Evolutionary conservation across 1,140 invertebrate species (phyloP), one percentile per base, ranked within the genome.

Genomic region (Popillia japonica): DNA sequence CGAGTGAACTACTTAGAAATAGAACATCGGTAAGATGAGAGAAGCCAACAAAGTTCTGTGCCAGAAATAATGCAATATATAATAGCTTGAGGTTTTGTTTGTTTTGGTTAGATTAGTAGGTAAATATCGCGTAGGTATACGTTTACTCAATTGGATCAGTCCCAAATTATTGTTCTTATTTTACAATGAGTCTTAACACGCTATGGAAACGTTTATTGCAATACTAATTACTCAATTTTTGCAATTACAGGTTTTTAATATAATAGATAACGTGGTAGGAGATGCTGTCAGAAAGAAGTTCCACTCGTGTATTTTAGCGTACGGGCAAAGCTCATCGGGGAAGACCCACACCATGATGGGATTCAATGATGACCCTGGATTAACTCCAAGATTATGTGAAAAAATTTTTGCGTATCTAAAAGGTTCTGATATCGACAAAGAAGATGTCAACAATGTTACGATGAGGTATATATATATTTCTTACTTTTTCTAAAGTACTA

Each of bases 311-410:
- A 88, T 93, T 22, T 88, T 95, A 80, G 93, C 93, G 6, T 95
- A 95, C 82, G 94, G 94, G n/a, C 93, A 94, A 85, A 94, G 93
- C 81, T 92, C 93, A 0, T 92, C 93, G 0, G 94, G 94, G 14
- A 95, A 95, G 85, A 95, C 94, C 0, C 92, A 92, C 83, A 95
- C 94, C 0, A 94, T 95, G 93, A 90, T 92, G 88, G 92, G 92
- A 7, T 87, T 87, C 20, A 87, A 88, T 81, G 89, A 90, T 83
- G 87, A 89, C 75, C 88, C 89, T 68, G 90, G 90, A 1, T 74
- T 91, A 3, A 90, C 88, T 42, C 90, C 90, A 2, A 82, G 86
- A 74, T 78, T 89, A 23, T 88, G 88, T 77, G 78, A 85, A 76
- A 81, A 83, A 68, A 80, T 89, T 7, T 86, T 87, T 77, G 78